Conservation (phyloP, 2,797 vertebrate genomes). For the Crax fasciolata region DNA sequence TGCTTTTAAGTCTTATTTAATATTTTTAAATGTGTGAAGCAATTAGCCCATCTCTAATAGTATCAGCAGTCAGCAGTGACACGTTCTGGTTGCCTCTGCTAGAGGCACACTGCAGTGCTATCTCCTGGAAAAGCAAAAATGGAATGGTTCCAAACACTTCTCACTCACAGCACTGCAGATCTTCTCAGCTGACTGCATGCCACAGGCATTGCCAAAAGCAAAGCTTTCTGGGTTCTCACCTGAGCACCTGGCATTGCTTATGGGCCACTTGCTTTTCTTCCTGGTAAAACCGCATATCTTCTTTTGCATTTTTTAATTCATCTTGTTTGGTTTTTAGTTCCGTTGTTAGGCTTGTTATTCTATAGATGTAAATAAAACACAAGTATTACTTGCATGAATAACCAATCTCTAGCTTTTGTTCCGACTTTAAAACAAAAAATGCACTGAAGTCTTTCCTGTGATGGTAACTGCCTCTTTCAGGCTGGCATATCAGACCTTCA, state of each 20-base stretch:
- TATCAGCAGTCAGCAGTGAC: background rate
- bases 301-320: slow-evolving; percentile 74
- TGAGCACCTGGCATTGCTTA: slow-evolving; percentile 78
- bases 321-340: slow-evolving; percentile 83
- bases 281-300: slow-evolving; percentile 74
- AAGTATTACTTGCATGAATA: background rate
- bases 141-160: slow-evolving; percentile 67
- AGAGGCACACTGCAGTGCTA: background rate
- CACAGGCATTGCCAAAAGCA: background rate
- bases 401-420: background rate
- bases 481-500: background rate
- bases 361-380: slow-evolving; percentile 53
- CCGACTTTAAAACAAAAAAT: background rate
- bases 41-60: background rate
- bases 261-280: slow-evolving; percentile 80
- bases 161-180: slow-evolving; percentile 68
- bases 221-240: slow-evolving; percentile 79
- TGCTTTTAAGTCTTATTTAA: background rate
- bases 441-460: background rate
- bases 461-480: background rate
- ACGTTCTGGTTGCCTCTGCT: background rate
- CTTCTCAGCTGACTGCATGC: background rate
- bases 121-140: background rate
- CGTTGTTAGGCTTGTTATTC: slow-evolving; percentile 71
- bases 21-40: background rate